phyloP scores from a whole-genome alignment of 2,888 invertebrate genomes.

The Osmoderma eremita region DNA sequence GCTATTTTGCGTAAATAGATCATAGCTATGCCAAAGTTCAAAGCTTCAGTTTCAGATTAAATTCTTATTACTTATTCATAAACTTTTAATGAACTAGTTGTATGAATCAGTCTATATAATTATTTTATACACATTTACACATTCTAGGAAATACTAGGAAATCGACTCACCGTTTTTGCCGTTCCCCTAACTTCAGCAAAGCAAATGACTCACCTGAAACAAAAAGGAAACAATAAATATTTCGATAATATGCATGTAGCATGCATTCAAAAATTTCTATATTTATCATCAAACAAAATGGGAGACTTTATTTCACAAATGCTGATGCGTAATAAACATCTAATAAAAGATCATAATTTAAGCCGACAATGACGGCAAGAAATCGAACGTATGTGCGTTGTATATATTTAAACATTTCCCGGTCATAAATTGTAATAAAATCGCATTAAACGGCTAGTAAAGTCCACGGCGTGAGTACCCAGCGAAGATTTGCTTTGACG shows the following conservation, averaged over 20 bases:
- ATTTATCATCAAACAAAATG: conserved; percentile 2
- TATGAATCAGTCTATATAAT: no score
- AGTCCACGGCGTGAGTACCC: conserved; percentile 1
- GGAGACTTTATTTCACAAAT: neutral
- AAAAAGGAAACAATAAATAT: conserved; percentile 13
- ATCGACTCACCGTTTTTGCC: conserved; percentile 10
- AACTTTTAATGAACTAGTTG: no score
- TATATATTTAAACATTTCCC: conserved; percentile 10
- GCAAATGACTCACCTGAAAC: conserved; percentile 25
- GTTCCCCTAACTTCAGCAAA: neutral
- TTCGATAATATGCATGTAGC: no score
- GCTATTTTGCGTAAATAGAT: no score
- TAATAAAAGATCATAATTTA: conserved; percentile 18
- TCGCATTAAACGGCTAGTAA: conserved; percentile 29
- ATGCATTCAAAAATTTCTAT: conserved; percentile 1
- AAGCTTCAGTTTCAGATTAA: no score
- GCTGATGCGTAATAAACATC: neutral
- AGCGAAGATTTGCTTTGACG: conserved; percentile 28
- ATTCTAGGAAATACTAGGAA: neutral
- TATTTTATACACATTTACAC: neutral
- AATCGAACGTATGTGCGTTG: neutral
- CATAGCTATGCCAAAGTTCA: no score
- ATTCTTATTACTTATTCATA: no score
- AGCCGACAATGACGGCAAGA: conserved; percentile 7
- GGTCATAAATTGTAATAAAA: conserved; percentile 24